Evolutionary conservation across 2,113 vertebrate species (phyloP).

Genomic region (Ancistrus triradiatus): DNA sequence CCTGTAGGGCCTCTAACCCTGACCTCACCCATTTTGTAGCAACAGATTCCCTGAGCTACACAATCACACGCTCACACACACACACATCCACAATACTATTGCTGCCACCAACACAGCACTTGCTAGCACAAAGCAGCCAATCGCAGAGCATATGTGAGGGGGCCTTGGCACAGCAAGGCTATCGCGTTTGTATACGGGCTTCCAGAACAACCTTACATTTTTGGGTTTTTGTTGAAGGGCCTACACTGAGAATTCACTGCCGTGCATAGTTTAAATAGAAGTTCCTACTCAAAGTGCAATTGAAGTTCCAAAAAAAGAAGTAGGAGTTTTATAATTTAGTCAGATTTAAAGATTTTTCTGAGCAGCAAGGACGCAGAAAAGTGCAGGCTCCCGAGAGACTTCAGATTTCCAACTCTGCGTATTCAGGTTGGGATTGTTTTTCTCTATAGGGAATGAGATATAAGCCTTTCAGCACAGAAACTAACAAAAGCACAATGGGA

Average conservation of each 20-base stretch:
- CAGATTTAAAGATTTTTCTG: no score
- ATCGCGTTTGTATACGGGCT: slow-evolving; percentile 35
- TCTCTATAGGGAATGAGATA: no score
- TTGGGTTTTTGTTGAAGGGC: slow-evolving; percentile 32
- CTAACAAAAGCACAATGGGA: no score
- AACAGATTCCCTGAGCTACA: slow-evolving; percentile 14
- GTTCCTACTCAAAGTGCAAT: no score
- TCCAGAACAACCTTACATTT: slow-evolving; percentile 39
- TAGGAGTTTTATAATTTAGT: no score
- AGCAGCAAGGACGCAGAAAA: no score
- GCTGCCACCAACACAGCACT: slow-evolving; percentile 35
- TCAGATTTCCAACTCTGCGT: no score
- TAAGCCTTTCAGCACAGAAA: no score
- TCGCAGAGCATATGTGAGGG: slow-evolving; percentile 14
- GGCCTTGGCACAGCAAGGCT: slow-evolving; percentile 33
- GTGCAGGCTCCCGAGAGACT: no score
- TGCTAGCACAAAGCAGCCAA: slow-evolving; percentile 35
- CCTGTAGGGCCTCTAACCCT: slow-evolving; percentile 36
- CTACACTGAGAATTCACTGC: not conserved
- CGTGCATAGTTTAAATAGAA: no score
- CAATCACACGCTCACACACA: slow-evolving; percentile 45
- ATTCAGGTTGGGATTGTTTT: no score
- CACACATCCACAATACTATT: slow-evolving; percentile 48
- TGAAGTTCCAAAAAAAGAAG: no score
- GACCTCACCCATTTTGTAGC: slow-evolving; percentile 46